Conservation (phyloP, 2,113 vertebrate genomes). For the Aptenodytes forsteri region DNA sequence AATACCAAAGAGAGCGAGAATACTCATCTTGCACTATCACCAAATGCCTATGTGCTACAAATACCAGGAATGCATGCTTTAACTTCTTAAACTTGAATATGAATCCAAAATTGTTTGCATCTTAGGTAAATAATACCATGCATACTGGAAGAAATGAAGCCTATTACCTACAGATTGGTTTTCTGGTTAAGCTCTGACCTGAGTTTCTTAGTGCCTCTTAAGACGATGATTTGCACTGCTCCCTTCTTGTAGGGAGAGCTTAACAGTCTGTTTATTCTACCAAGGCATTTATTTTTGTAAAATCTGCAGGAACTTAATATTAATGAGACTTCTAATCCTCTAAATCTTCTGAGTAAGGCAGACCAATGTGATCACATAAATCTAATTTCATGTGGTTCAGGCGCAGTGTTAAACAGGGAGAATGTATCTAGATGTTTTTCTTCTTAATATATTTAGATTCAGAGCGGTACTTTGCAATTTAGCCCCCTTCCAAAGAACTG, state of each 20-base stretch:
- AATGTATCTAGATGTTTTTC: background rate
- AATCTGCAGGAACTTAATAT: background rate
- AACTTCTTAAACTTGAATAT: background rate
- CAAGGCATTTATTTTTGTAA: background rate
- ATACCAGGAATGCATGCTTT: background rate
- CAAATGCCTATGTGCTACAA: background rate
- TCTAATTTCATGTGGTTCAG: background rate
- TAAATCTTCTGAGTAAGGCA: background rate
- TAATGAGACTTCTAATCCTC: background rate
- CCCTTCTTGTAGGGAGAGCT: background rate
- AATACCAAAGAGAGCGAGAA: background rate
- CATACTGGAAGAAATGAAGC: background rate
- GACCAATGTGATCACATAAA: background rate
- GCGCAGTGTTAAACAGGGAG: background rate
- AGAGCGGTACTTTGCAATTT: background rate
- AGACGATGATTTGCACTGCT: background rate
- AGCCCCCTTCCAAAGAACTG: background rate
- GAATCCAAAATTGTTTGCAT: background rate
- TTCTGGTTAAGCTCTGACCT: background rate
- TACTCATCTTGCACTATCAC: background rate
- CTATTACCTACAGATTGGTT: background rate
- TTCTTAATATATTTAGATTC: background rate
- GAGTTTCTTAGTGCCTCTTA: background rate
- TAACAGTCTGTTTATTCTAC: background rate
- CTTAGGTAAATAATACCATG: background rate